Evolutionary conservation across 2,113 vertebrate species (phyloP), one percentile per base, ranked within the genome.

Genomic region (Rhinoptilus africanus): DNA sequence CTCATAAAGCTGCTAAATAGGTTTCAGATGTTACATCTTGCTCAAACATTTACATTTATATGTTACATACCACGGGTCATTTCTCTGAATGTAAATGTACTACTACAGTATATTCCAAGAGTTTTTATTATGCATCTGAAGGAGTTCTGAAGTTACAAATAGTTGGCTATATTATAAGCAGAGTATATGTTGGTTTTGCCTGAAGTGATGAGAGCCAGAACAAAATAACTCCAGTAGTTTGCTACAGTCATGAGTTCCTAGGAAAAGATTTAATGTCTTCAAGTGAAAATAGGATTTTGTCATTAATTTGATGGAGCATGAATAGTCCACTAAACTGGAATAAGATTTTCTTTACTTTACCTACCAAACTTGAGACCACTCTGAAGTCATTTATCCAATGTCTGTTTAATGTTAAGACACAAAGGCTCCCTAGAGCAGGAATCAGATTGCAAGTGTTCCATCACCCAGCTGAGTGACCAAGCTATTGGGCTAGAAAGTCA

Each of bases 341-440:
- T 39, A 76, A 66, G 18, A 60, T 73, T 93, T 94, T 2, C 9
- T 82, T 85, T 90, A 12, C 39, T 92, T 93, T 92, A 48, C 27
- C 24, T 73, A 48, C 10, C 4, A 64, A 78, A 85, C 39, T 48
- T 54, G 64, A 93, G 78, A 56, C 5, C 6, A 50, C 53, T 71
- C 50, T 57, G 81, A 62, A 45, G 14, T 39, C 1, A 62, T 81
- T 82, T 75, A 57, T 75, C 24, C 27, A 63, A 59, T 32, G 32
- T 50, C 50, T 53, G 4, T 63, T 84, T 94, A 72, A 86, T 32
- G 17, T 63, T 66, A 85, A 27, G 26, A 47, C 0, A 1, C 12
- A 83, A 96, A 75, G 0, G 0, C 20, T 90, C 8, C 12, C 37
- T 34, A 85, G 11, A 88, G 18, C 23, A 60, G 43, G n/a, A 92